Conservation (phyloP, 2,888 invertebrate species). For the Drosophila histrio region DNA sequence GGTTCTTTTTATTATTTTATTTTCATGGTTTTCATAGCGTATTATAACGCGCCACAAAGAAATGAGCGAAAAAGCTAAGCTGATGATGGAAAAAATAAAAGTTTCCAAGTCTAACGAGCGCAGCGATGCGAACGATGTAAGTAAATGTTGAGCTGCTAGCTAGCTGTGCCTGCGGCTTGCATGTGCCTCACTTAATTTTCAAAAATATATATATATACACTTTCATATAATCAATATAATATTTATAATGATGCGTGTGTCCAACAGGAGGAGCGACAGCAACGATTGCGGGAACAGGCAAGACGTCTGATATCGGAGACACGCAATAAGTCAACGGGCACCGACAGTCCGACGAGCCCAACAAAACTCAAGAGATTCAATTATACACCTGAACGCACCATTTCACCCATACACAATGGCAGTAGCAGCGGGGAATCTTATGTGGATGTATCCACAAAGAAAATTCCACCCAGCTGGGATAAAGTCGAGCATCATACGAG, state of each 20-base stretch:
- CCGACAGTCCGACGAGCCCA: slow-evolving; percentile 81
- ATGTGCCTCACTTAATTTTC: neutral
- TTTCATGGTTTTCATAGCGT: slow-evolving; percentile 80
- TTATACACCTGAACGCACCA: slow-evolving; percentile 83
- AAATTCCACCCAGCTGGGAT: slow-evolving; percentile 82
- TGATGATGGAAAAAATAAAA: slow-evolving; percentile 84
- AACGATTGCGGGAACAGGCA: slow-evolving; percentile 93
- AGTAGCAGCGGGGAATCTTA: slow-evolving; percentile 67
- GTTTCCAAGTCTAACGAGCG: slow-evolving; percentile 78
- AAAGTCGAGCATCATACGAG: slow-evolving; percentile 63
- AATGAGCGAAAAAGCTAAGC: slow-evolving; percentile 84
- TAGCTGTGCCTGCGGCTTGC: slow-evolving; percentile 15
- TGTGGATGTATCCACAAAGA: slow-evolving; percentile 76
- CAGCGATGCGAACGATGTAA: slow-evolving; percentile 81
- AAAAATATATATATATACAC: too few relatives aligned
- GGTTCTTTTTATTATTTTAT: slow-evolving; percentile 53
- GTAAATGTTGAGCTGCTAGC: slow-evolving; percentile 59
- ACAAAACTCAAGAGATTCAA: slow-evolving; percentile 82
- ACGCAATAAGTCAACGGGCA: slow-evolving; percentile 84
- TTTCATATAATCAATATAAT: neutral
- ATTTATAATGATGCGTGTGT: neutral
- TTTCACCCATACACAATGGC: slow-evolving; percentile 83
- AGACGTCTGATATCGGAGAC: slow-evolving; percentile 95
- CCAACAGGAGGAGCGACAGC: slow-evolving; percentile 92
- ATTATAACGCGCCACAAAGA: slow-evolving; percentile 84